Base-by-base conservation (phyloP, 1,140 invertebrate species). In the Achroia grisella region DNA sequence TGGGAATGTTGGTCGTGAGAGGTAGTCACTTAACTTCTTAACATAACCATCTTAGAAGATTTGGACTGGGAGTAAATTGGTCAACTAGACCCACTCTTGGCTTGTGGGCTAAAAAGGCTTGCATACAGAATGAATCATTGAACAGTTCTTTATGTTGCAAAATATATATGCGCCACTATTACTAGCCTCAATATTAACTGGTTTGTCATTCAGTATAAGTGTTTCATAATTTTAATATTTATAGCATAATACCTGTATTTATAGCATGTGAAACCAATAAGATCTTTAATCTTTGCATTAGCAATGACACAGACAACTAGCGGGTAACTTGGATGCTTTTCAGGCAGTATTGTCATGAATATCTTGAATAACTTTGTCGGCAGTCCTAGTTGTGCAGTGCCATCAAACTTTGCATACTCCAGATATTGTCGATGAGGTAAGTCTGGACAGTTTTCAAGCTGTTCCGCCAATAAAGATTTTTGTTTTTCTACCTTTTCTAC, bases 221-320 rank as follows among this genome's bases (percentile, higher is more conserved):
- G 17, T 6, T 3, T 6, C 17, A 23, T 6, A 3, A 23, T 23
- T 23, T 6, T 6, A 23, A 6, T 3, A 23, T 41, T 23, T 49
- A 29, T 28, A 43, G 42, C 33, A 17, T 56, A 67, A 51, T 78
- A 92, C 91, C 90, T 90, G 66, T 93, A 92, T 87, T 93, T 93
- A 69, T 93, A 97, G 79, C 95, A 96, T 59, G 95, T 95, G 11
- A 98, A 90, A 11, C 97, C 97, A 79, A 98, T 95, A n/a, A 98
- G 89, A 71, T 99, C 96, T 55, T 91, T 87, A 27, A 98, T 95
- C 87, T 94, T 97, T 12, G 97, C 95, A 63, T 88, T 91, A 15
- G 92, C 89, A 44, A 96, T 86, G 28, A 97, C 93, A 54, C 89
- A 89, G 11, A 98, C 91, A 66, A 91, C 87, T 65, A 98, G 86